Base-by-base conservation (phyloP, 2,797 vertebrate genomes). In the Microhierax caerulescens region DNA sequence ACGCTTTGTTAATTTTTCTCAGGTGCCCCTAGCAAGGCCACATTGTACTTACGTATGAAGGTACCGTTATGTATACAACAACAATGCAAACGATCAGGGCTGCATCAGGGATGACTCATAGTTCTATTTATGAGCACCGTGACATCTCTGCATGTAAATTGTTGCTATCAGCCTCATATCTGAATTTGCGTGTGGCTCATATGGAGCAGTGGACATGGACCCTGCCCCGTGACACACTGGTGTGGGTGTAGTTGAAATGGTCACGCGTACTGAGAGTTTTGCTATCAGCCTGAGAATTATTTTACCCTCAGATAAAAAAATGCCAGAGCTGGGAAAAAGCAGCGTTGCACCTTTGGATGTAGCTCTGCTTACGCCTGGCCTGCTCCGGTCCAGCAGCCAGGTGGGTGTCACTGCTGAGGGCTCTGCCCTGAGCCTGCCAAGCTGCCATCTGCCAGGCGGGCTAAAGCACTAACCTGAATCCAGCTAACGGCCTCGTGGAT, bases 221-320 rank as follows among this genome's bases (percentile, higher is more conserved):
- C 14, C 60, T 60, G 53, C 1, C 4, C 39, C 0, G 0, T 20
- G 56, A 13, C 7, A 3, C 20, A 1, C 43, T 28, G 37, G 1
- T 7, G 50, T 25, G 65, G 28, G 12, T 10, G 36, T 16, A 25
- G 37, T 34, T 61, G 47, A 56, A 57, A 16, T 4, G 47, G n/a
- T 32, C 70, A 5, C 56, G 69, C 30, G 2, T 9, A 1, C 1
- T 0, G 8, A 5, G 37, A 30, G 37, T 12, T 78, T 16, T 39
- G 13, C 20, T 23, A 4, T 45, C 32, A 19, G 45, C 6, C 14
- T 25, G 39, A 32, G 48, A 30, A 30, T 10, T 1, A 3, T 3
- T 72, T 54, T 22, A 28, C 9, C 16, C 50, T 36, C 69, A 37
- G 25, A 57, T 8, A 6, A 37, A 43, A 53, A 50, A 39, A 24